Conservation (phyloP, 2,797 vertebrate species). For the Acanthurus leucopareius region DNA sequence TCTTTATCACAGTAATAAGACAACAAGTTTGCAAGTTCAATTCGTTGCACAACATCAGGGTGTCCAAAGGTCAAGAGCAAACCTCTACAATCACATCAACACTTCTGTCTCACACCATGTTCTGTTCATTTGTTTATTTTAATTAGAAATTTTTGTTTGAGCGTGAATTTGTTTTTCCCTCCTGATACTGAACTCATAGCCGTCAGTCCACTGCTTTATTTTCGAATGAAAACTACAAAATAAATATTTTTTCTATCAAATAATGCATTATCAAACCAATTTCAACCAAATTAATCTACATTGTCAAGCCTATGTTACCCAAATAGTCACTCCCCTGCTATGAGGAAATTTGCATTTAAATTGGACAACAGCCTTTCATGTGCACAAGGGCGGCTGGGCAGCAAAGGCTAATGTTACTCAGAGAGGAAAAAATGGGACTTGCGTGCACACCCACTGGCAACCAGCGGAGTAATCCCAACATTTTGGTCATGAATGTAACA, state of each 20-base stretch:
- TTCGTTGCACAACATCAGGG: background rate
- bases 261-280: slow-evolving; percentile 54
- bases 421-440: slow-evolving; percentile 16
- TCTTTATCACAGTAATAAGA: background rate
- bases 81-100: background rate
- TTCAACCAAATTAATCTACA: slow-evolving; percentile 52
- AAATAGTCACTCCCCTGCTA: slow-evolving; percentile 54
- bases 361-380: slow-evolving; percentile 69
- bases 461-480: slow-evolving; percentile 17
- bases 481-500: slow-evolving; percentile 37
- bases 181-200: background rate
- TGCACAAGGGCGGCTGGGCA: slow-evolving; percentile 50
- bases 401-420: slow-evolving; percentile 43
- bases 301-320: slow-evolving; percentile 54
- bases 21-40: background rate
- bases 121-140: slow-evolving; percentile 30
- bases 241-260: slow-evolving; percentile 38
- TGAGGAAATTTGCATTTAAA: slow-evolving; percentile 75
- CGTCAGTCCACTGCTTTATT: background rate
- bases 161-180: background rate
- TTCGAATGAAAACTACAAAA: slow-evolving; percentile 38
- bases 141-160: slow-evolving; percentile 19
- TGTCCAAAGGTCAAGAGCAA: slow-evolving; percentile 16
- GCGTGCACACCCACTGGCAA: slow-evolving; percentile 38
- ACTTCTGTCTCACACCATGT: slow-evolving; percentile 18